Base-by-base conservation (phyloP, 2,797 vertebrate genomes). In the Sebastes iracundus region DNA sequence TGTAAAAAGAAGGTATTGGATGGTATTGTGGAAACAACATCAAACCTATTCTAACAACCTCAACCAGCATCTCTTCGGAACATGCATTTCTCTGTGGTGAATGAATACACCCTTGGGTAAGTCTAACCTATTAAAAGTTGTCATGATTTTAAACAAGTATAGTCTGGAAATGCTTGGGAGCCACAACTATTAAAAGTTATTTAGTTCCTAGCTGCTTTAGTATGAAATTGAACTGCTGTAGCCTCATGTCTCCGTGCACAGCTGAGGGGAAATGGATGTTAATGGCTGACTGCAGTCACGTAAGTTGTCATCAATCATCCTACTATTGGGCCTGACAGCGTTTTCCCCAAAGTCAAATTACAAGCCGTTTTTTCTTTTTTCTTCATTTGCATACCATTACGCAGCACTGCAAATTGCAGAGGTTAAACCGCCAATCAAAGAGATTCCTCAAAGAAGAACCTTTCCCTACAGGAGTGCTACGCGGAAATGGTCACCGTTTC, bases 281-380 rank as follows among this genome's bases (percentile, higher is more conserved):
- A 87, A 81, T 65, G 75, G 76, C 42, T 66, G 66, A 65, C 84
- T 86, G 84, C 75, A 71, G 75, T 79, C 70, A 79, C 55, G 7
- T 60, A 65, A 76, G 55, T 46, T 20, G 2, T 63, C 87, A 87
- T 90, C 88, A 90, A 82, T 90, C 90, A 85, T 88, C 61, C 53
- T 3, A 8, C 52, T 35, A 49, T 77, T 79, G 70, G 73, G 75
- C 78, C 68, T 61, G 74, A 80, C 85, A 85, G 76, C 23, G 4
- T 80, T 72, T 69, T 18, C 20, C 69, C 75, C 23, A 52, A 28
- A 38, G 56, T 78, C 53, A 72, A 72, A 86, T 82, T 72, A 82
- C 73, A 90, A 67, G 53, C 23, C 3, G 60, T 84, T 75, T 79
- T 72, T 63, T 42, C 53, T 73, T 49, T 49, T 49, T 20, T 49